Evolutionary conservation across 2,797 vertebrate species (phyloP).

Genomic region (Hemibagrus guttatus): DNA sequence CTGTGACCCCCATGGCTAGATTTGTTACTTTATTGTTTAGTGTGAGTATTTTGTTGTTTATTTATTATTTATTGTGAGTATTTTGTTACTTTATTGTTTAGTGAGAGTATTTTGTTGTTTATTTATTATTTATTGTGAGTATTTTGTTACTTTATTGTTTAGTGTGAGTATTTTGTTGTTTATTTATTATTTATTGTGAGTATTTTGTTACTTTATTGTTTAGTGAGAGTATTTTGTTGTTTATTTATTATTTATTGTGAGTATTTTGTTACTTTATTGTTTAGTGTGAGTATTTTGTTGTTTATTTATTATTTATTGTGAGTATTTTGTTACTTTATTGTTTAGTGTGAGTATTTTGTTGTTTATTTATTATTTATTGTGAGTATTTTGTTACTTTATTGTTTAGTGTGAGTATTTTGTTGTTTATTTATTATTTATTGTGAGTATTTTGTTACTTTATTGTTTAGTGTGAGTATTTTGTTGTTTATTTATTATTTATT

Average conservation of each 20-base stretch:
- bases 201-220: not conserved
- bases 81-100: not conserved
- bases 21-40: not conserved
- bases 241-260: not conserved
- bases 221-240: not conserved
- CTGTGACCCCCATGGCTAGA: too few species aligned
- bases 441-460: not conserved
- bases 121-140: not conserved
- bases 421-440: not conserved
- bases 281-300: not conserved
- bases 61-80: not conserved
- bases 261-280: not conserved
- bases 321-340: not conserved
- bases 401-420: too few species aligned
- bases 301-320: not conserved
- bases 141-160: not conserved
- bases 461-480: not conserved
- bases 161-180: not conserved
- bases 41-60: not conserved
- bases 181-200: not conserved
- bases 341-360: not conserved
- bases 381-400: not conserved
- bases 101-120: not conserved
- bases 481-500: not conserved
- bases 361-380: not conserved